Percentiles rank a stretch among this genome's conserved stretches.
These are phyloP conservation scores for Ladona fulva DNA, from an alignment of 1,140 invertebrate species.

Conservation along the genomic window DNA sequence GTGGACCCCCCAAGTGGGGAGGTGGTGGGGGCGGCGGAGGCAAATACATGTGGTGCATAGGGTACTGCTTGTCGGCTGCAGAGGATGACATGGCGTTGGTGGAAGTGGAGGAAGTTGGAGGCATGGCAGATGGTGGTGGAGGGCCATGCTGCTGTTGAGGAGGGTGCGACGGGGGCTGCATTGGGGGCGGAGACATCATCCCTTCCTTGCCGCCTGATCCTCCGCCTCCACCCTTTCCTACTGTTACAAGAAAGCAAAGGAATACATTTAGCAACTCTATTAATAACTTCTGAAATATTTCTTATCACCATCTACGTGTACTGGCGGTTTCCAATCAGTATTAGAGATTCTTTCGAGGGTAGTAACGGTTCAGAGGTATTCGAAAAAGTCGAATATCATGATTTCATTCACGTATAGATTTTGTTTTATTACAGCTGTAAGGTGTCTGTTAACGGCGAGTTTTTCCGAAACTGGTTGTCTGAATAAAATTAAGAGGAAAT, in stretches of 20 bases:
- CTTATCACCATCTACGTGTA: too few species aligned
- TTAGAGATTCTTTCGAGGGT: too few species aligned
- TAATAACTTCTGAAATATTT: too few species aligned
- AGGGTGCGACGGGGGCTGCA: background rate
- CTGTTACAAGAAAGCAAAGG: background rate
- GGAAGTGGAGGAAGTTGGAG: slow-evolving; percentile 8
- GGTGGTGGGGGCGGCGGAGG: slow-evolving; percentile 22
- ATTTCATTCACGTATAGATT: too few species aligned
- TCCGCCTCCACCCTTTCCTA: slow-evolving; percentile 33
- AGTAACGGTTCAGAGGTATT: too few species aligned
- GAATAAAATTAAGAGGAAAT: too few species aligned
- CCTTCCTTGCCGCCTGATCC: slow-evolving; percentile 31
- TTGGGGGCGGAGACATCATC: background rate
- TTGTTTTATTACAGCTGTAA: too few species aligned
- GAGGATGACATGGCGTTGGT: slow-evolving; percentile 31
- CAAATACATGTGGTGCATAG: slow-evolving; percentile 38
- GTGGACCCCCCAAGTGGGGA: background rate
- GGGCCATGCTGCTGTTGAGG: background rate
- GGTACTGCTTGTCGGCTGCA: slow-evolving; percentile 39
- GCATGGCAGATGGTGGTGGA: slow-evolving; percentile 19
- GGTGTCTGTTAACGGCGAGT: too few species aligned
- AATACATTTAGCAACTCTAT: background rate
- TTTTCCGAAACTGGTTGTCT: too few species aligned
- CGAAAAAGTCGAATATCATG: too few species aligned
- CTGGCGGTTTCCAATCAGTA: too few species aligned